phyloP scores from a whole-genome alignment of 2,888 invertebrate genomes.

The Limnephilus rhombicus region DNA sequence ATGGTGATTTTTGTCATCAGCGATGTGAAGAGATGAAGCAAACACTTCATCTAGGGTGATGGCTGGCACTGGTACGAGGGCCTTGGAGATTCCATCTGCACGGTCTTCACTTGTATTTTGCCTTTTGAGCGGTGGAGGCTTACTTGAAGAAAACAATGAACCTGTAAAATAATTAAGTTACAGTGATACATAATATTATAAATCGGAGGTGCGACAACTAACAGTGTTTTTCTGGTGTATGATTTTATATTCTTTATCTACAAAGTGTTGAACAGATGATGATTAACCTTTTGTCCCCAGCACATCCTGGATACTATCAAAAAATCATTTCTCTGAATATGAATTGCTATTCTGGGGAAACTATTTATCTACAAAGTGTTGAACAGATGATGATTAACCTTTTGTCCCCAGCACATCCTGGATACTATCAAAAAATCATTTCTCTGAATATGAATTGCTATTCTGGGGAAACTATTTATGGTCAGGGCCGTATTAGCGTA shows the following conservation, averaged over 20 bases:
- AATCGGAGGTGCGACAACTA: background rate
- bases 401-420: no score
- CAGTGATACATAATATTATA: background rate
- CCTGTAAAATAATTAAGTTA: background rate
- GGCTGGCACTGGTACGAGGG: background rate
- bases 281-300: background rate
- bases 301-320: no score
- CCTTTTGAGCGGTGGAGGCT: background rate
- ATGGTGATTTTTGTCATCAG: constrained; percentile 20
- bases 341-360: no score
- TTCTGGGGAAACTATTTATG: background rate
- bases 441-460: no score
- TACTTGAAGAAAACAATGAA: constrained; percentile 45
- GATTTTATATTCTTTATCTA: background rate
- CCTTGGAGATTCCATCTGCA: background rate
- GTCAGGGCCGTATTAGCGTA: no score
- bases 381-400: background rate
- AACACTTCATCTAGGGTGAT: constrained; percentile 40
- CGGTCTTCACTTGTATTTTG: background rate
- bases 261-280: background rate
- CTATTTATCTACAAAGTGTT: background rate
- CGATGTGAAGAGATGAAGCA: constrained; percentile 45
- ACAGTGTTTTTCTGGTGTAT: background rate
- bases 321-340: no score
- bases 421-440: no score